These are phyloP conservation scores for Falco peregrinus DNA, from an alignment of 2,797 vertebrate species.

Conservation along the genomic window DNA sequence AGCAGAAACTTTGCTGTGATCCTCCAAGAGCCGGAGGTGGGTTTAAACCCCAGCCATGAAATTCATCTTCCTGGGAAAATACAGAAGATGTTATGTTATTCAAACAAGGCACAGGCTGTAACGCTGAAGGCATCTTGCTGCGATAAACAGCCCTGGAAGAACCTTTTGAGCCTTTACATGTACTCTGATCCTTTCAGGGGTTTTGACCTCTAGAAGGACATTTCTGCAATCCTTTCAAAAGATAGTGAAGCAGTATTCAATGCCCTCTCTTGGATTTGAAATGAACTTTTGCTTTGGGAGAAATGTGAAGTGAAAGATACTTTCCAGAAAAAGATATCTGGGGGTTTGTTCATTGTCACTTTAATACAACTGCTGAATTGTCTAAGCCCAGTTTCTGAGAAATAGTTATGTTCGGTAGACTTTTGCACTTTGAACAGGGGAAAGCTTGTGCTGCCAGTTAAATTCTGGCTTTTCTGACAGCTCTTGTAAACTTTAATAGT, in stretches of 20 bases:
- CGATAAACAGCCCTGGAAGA: not conserved
- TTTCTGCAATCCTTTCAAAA: not conserved
- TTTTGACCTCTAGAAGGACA: not conserved
- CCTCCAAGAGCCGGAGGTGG: not conserved
- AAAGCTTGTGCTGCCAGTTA: not conserved
- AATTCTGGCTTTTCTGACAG: not conserved
- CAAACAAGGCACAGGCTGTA: not conserved
- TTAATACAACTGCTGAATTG: not conserved
- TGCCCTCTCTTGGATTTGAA: not conserved
- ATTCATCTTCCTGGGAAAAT: not conserved
- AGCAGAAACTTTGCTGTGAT: not conserved
- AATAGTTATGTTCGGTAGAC: not conserved
- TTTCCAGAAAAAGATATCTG: not conserved
- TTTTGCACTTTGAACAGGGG: not conserved
- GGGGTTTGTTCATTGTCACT: not conserved
- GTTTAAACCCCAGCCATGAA: not conserved
- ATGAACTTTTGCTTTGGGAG: not conserved
- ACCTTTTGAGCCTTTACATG: not conserved
- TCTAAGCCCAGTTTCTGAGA: not conserved
- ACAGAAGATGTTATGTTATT: not conserved
- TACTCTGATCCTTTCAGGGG: not conserved
- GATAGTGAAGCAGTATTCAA: not conserved
- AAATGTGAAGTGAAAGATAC: not conserved
- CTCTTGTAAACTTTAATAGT: not conserved
- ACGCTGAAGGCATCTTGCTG: not conserved